Percentiles rank a stretch among this genome's conserved stretches.
phyloP scores from a whole-genome alignment of 2,113 vertebrate species.

The Prolemur simus region DNA sequence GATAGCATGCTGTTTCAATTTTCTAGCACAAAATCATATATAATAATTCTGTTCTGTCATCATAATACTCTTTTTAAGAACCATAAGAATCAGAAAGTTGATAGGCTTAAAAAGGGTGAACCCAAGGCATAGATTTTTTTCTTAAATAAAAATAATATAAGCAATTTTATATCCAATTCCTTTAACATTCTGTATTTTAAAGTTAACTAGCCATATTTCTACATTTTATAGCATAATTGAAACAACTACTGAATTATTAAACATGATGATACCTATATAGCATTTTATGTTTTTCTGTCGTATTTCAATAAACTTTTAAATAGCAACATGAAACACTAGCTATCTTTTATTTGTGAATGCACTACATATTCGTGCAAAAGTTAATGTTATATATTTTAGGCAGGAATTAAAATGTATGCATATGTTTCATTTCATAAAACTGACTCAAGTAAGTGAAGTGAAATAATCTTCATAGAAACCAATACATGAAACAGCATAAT shows the following conservation, averaged over 20 bases:
- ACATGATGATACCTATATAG: not conserved
- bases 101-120: not conserved
- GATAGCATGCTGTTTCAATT: slow-evolving; percentile 73
- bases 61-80: slow-evolving; percentile 45
- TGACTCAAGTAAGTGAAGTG: not conserved
- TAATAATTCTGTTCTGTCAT: slow-evolving; percentile 44
- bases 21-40: slow-evolving; percentile 71
- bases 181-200: not conserved
- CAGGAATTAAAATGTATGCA: not conserved
- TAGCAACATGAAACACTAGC: not conserved
- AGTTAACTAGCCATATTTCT: slow-evolving; percentile 20
- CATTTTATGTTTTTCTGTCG: not conserved
- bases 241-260: slow-evolving; percentile 19
- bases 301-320: slow-evolving; percentile 18
- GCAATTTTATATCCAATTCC: not conserved
- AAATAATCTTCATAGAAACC: not conserved
- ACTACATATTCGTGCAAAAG: not conserved
- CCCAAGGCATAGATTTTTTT: not conserved
- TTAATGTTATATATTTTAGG: not conserved
- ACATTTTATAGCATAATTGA: not conserved
- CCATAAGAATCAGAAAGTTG: not conserved
- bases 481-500: not conserved
- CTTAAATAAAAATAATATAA: slow-evolving; percentile 52
- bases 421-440: not conserved
- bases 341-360: not conserved